Evolutionary conservation across 2,113 vertebrate genomes (phyloP).

Genomic region (Gopherus flavomarginatus): DNA sequence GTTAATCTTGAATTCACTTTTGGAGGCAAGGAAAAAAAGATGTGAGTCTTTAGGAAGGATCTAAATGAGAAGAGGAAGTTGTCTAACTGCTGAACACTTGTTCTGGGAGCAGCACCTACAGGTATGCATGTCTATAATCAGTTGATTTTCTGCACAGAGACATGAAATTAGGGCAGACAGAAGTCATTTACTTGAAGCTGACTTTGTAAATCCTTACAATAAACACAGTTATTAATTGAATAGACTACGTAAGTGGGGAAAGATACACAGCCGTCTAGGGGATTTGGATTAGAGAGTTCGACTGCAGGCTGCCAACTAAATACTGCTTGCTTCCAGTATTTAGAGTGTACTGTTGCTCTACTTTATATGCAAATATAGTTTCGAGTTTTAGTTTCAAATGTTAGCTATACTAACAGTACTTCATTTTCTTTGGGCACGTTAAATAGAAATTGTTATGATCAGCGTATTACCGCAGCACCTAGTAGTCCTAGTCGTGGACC

Average conservation of each 20-base stretch:
- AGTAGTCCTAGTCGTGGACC: background rate
- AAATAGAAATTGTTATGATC: background rate
- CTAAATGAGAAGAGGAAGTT: background rate
- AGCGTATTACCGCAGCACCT: background rate
- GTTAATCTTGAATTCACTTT: background rate
- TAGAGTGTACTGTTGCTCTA: background rate
- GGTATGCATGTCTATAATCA: background rate
- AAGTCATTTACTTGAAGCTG: background rate
- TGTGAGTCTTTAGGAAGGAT: background rate
- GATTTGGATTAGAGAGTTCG: background rate
- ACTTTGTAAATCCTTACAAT: constrained; percentile 26
- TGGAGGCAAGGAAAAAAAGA: background rate
- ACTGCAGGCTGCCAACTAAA: background rate
- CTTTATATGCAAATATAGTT: constrained; percentile 8
- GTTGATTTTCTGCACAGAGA: constrained; percentile 7
- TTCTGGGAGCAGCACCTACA: background rate
- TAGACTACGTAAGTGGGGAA: background rate
- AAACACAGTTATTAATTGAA: constrained; percentile 8
- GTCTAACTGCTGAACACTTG: background rate
- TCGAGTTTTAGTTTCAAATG: background rate
- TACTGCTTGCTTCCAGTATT: constrained; percentile 19
- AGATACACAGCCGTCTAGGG: constrained; percentile 20
- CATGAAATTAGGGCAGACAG: constrained; percentile 15
- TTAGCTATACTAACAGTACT: background rate
- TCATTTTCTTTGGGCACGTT: background rate